These are phyloP conservation scores for Intellagama lesueurii DNA, from an alignment of 2,797 vertebrate genomes.

Conservation along the genomic window DNA sequence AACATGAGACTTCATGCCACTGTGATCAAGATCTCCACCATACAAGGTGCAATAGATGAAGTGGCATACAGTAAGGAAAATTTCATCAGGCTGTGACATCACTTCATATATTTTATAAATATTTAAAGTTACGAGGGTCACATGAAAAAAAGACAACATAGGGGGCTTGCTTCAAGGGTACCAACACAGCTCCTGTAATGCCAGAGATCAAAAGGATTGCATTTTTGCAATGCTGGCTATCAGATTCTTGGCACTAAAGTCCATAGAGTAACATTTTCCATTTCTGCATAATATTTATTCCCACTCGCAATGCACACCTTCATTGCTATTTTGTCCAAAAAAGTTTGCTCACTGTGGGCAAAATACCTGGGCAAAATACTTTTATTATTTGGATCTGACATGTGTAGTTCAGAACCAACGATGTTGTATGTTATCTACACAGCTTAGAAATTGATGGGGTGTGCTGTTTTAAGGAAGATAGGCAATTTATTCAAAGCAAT, in stretches of 20 bases:
- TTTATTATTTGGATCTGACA: not conserved
- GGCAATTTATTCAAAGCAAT: not conserved
- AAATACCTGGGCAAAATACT: not conserved
- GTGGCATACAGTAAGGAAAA: not conserved
- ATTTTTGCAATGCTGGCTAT: too few species aligned
- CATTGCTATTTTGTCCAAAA: not conserved
- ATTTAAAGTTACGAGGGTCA: not conserved
- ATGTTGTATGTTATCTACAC: not conserved
- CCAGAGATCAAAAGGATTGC: too few species aligned
- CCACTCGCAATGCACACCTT: not conserved
- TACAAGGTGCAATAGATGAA: not conserved
- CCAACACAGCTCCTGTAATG: not conserved
- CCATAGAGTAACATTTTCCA: too few species aligned
- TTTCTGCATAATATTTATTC: not conserved
- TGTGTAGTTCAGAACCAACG: not conserved
- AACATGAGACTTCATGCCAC: not conserved
- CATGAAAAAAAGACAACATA: not conserved
- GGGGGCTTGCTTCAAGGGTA: not conserved
- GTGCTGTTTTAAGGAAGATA: not conserved
- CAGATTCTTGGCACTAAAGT: too few species aligned
- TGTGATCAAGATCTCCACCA: not conserved
- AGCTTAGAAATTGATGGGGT: not conserved
- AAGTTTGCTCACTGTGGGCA: slow-evolving; percentile 11
- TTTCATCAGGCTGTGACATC: not conserved
- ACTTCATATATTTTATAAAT: not conserved